Evolutionary conservation across 1,140 invertebrate genomes (phyloP).

Genomic region (Hylyphantes graminicola): DNA sequence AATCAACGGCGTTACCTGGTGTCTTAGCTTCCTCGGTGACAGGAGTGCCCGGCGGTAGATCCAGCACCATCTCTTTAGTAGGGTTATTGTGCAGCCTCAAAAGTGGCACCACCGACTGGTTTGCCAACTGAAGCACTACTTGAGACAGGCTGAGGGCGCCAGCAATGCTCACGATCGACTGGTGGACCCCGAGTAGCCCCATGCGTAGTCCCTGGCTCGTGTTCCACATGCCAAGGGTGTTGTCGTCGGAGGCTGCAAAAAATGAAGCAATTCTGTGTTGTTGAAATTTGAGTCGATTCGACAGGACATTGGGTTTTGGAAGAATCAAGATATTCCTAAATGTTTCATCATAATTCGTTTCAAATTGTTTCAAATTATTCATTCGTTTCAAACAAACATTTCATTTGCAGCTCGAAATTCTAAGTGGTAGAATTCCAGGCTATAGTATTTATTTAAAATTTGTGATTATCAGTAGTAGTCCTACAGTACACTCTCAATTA

Average conservation of each 20-base stretch:
- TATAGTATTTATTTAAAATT: too few relatives aligned
- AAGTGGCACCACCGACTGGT: conserved; percentile 62
- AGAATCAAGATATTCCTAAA: not conserved
- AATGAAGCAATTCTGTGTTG: not conserved
- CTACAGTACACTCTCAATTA: too few relatives aligned
- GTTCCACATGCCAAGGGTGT: conserved; percentile 80
- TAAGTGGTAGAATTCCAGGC: too few relatives aligned
- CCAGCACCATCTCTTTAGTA: conserved; percentile 61
- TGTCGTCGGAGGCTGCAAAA: conserved; percentile 79
- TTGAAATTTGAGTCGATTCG: not conserved
- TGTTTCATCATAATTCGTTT: too few relatives aligned
- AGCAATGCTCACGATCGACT: conserved; percentile 57
- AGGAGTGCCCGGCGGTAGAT: conserved; percentile 62
- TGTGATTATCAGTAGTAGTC: too few relatives aligned
- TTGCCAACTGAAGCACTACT: conserved; percentile 63
- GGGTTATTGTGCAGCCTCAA: conserved; percentile 64
- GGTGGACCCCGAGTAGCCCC: conserved; percentile 63
- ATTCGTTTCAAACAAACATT: too few relatives aligned
- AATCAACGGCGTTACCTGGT: conserved; percentile 42
- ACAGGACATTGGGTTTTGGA: not conserved
- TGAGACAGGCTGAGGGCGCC: conserved; percentile 62
- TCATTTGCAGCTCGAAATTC: too few relatives aligned
- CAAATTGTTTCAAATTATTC: too few relatives aligned
- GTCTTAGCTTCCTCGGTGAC: conserved; percentile 61
- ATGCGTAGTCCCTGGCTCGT: conserved; percentile 60